A percentile compares a stretch with the other conserved stretches of the same genome.
phyloP scores from a whole-genome alignment of 2,113 vertebrate species.

The Glaucidium brasilianum region DNA sequence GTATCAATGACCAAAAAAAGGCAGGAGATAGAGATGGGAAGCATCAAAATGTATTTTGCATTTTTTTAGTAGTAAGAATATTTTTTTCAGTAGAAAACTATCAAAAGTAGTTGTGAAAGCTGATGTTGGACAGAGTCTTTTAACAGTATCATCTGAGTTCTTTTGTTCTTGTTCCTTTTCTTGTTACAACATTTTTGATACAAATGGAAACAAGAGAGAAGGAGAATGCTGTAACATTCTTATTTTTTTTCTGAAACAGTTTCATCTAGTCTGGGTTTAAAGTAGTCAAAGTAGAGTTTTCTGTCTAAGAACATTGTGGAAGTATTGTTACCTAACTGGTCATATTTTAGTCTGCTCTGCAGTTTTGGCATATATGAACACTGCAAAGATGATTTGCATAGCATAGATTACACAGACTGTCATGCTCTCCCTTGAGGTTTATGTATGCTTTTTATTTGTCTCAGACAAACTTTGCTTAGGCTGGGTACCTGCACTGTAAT shows the following conservation, averaged over 20 bases:
- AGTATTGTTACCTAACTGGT: not conserved
- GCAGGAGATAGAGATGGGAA: not conserved
- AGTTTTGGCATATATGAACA: not conserved
- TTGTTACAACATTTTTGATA: not conserved
- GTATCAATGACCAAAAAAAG: not conserved
- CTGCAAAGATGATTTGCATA: not conserved
- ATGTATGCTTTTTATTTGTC: not conserved
- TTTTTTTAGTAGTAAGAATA: not conserved
- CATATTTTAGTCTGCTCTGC: not conserved
- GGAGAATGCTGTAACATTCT: not conserved
- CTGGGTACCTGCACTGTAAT: not conserved
- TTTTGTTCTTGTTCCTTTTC: not conserved
- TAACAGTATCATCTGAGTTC: not conserved
- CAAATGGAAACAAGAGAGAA: not conserved
- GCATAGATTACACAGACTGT: not conserved
- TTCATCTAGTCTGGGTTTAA: not conserved
- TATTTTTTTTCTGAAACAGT: not conserved
- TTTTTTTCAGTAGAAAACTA: not conserved
- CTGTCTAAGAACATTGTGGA: not conserved
- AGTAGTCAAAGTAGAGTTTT: not conserved
- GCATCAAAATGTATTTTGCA: not conserved
- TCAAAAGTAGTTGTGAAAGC: not conserved
- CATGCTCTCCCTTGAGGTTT: not conserved
- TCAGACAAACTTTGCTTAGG: not conserved
- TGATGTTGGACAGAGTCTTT: not conserved